Evolutionary conservation across 1,140 invertebrate species (phyloP).

Genomic region (Macrobrachium rosenbergii): DNA sequence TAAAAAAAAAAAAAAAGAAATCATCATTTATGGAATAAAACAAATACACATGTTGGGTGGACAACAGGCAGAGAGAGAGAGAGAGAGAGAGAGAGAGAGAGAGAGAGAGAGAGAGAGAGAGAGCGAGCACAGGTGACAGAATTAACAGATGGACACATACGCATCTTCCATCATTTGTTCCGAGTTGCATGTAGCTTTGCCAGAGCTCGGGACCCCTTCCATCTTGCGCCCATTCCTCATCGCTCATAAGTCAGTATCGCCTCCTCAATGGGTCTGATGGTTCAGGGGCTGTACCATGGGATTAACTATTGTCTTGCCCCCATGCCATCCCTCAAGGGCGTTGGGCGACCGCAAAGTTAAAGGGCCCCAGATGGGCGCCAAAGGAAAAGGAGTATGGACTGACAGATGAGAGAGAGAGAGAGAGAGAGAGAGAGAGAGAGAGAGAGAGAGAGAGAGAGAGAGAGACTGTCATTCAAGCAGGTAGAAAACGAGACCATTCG

Average conservation of each 20-base stretch:
- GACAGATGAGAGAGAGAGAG: too few species aligned
- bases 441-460: neutral
- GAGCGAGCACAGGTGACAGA: neutral
- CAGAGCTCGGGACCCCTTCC: neutral
- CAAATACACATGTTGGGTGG: neutral
- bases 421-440: constrained; percentile 14
- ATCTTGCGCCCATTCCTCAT: too few species aligned
- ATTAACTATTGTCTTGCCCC: too few species aligned
- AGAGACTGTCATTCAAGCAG: neutral
- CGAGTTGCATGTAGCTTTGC: neutral
- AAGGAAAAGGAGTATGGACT: too few species aligned
- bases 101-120: neutral
- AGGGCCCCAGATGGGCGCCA: too few species aligned
- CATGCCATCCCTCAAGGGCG: too few species aligned
- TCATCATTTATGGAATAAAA: neutral
- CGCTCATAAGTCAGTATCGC: too few species aligned
- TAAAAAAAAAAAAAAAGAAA: neutral
- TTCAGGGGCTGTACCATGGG: too few species aligned
- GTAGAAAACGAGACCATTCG: neutral
- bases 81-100: neutral
- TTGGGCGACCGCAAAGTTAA: too few species aligned
- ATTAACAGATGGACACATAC: neutral
- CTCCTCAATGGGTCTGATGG: too few species aligned
- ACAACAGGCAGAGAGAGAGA: neutral
- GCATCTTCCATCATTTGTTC: neutral